Evolutionary conservation across 2,113 vertebrate genomes (phyloP), one percentile per base, ranked within the genome.

Genomic region (Dicrurus megarhynchus): DNA sequence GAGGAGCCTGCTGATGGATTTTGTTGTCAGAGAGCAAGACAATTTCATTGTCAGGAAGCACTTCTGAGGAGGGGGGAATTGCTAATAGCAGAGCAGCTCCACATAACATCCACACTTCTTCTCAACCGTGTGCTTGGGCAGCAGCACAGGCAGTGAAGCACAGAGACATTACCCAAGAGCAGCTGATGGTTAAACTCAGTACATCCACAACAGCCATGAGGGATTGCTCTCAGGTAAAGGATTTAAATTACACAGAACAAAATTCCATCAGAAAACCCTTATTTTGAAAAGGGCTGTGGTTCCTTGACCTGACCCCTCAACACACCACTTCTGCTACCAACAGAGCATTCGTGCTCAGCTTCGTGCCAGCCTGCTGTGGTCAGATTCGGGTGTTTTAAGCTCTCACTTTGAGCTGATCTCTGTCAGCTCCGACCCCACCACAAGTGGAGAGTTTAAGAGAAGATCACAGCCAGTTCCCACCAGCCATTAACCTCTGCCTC

Each of bases 271-370:
- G 50, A 44, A 69, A 82, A 63, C 20, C 4, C 35, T 50, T 59
- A 7, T 61, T 86, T 91, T 83, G 71, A 39, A 70, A 75, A 65
- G 41, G n/a, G 12, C 60, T 74, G 44, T 11, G 7, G 8, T 60
- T 37, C 30, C 41, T 41, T 50, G 41, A n/a, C 16, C 22, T 32
- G 22, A 52, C 20, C 9, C 16, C 50, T 65, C 27, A 33, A 23
- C 30, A 33, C 23, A 4, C 3, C 13, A 9, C 9, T 89, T 47
- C 68, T 44, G 50, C n/a, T 32, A 4, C 8, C 9, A 37, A 39
- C 1, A 1, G 21, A 49, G 22, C 77, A 11, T 15, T 33, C 0
- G 0, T 13, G 63, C 41, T 69, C 8, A 1, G 33, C 73, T 64
- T 73, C 0, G 0, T 39, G 50, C 28, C 55, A 65, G 0, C 35